Evolutionary conservation across 2,113 vertebrate genomes (phyloP).

Genomic region (Crocuta crocuta): DNA sequence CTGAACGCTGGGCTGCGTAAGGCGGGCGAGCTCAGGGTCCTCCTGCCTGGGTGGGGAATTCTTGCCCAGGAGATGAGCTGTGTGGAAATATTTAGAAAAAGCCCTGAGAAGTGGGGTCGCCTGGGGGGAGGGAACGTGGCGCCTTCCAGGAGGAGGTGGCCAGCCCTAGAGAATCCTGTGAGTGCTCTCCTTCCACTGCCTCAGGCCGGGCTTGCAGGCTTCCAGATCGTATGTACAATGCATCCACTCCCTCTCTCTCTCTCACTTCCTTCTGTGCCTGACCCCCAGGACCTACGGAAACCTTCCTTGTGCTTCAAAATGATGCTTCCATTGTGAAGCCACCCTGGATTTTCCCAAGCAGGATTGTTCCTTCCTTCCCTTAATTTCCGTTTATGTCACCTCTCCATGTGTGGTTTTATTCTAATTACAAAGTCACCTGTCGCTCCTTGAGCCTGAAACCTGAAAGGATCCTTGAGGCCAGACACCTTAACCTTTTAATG

Average conservation of each 20-base stretch:
- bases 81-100: accelerated
- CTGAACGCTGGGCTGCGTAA: not conserved
- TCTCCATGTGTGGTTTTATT: not conserved
- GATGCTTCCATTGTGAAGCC: not conserved
- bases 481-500: not conserved
- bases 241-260: not conserved
- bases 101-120: not conserved
- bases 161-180: not conserved
- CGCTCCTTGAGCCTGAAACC: not conserved
- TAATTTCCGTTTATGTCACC: not conserved
- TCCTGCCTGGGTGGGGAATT: not conserved
- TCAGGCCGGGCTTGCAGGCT: not conserved
- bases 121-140: accelerated
- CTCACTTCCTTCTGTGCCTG: not conserved
- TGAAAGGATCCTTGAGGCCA: not conserved
- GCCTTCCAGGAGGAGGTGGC: not conserved
- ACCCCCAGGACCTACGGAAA: not conserved
- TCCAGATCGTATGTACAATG: accelerated
- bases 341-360: not conserved
- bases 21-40: not conserved
- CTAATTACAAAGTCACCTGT: no score
- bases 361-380: not conserved
- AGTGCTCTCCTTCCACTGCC: no score
- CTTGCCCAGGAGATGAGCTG: not conserved
- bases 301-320: not conserved